Evolutionary conservation across 2,888 invertebrate species (phyloP).

Genomic region (Molanna angustata): DNA sequence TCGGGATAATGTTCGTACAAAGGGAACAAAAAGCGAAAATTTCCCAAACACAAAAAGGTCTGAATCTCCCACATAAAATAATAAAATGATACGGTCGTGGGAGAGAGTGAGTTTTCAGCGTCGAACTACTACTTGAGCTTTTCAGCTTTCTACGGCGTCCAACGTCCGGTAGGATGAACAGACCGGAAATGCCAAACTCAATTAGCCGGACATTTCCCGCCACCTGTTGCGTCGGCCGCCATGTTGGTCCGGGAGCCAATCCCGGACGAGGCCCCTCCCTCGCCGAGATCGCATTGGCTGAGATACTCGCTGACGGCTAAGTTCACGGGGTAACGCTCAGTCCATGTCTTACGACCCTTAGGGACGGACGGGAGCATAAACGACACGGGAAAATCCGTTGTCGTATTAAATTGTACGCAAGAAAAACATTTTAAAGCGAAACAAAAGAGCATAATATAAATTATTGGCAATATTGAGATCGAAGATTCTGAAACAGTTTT

Average conservation of each 20-base stretch:
- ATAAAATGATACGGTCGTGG: no score
- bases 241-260: constrained; percentile 50
- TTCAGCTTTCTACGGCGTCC: constrained; percentile 5
- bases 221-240: constrained; percentile 55
- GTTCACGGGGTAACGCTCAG: constrained; percentile 40
- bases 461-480: no score
- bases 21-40: no score
- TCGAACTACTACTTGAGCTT: constrained; percentile 1
- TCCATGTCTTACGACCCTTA: constrained; percentile 29
- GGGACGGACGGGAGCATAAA: constrained; percentile 9
- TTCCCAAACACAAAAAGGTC: no score
- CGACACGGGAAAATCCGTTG: not conserved
- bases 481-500: no score
- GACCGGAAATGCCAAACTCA: constrained; percentile 31
- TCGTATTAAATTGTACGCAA: no score
- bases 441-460: no score
- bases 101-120: no score
- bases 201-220: constrained; percentile 35
- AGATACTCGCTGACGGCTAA: constrained; percentile 36
- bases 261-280: constrained; percentile 49
- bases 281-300: constrained; percentile 46
- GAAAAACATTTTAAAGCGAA: no score
- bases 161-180: constrained; percentile 26
- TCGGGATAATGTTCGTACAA: no score
- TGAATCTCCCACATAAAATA: no score